These are phyloP conservation scores for Allophyes oxyacanthae DNA, from an alignment of 2,888 invertebrate genomes.

Conservation along the genomic window DNA sequence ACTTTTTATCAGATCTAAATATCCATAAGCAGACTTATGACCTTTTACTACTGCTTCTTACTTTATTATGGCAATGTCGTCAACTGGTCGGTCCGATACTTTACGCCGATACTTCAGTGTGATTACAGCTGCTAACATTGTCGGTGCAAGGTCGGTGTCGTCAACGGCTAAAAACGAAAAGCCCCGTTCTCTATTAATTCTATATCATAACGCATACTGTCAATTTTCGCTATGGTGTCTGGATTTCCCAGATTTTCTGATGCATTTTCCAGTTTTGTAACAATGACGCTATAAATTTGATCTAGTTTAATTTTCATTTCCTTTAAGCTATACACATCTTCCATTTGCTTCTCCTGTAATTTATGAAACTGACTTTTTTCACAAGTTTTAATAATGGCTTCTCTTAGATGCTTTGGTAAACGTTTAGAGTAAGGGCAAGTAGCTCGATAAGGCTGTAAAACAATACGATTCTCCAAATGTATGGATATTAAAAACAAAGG, in stretches of 20 bases:
- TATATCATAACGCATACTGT: constrained; percentile 30
- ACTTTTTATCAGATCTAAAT: too few species aligned
- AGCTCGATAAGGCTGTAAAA: constrained; percentile 37
- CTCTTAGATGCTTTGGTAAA: constrained; percentile 71
- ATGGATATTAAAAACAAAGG: too few species aligned
- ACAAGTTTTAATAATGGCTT: constrained; percentile 79
- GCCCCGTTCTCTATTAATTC: too few species aligned
- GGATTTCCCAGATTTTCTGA: neutral
- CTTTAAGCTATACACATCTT: constrained; percentile 68
- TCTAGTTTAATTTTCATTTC: constrained; percentile 60
- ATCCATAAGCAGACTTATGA: too few species aligned
- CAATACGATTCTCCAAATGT: constrained; percentile 23
- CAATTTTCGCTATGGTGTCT: constrained; percentile 3
- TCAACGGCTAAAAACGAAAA: too few species aligned
- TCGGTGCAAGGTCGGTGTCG: too few species aligned
- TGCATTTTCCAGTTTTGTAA: constrained; percentile 20
- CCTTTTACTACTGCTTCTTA: too few species aligned
- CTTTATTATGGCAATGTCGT: too few species aligned
- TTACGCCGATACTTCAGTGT: too few species aligned
- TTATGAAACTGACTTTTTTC: constrained; percentile 73
- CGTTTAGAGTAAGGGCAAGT: constrained; percentile 56
- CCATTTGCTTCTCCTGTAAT: constrained; percentile 71
- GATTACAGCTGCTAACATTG: too few species aligned
- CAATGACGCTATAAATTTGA: constrained; percentile 50
- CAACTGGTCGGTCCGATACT: too few species aligned